These are phyloP conservation scores for Anthoscopus minutus DNA, from an alignment of 2,113 vertebrate species.

Conservation along the genomic window DNA sequence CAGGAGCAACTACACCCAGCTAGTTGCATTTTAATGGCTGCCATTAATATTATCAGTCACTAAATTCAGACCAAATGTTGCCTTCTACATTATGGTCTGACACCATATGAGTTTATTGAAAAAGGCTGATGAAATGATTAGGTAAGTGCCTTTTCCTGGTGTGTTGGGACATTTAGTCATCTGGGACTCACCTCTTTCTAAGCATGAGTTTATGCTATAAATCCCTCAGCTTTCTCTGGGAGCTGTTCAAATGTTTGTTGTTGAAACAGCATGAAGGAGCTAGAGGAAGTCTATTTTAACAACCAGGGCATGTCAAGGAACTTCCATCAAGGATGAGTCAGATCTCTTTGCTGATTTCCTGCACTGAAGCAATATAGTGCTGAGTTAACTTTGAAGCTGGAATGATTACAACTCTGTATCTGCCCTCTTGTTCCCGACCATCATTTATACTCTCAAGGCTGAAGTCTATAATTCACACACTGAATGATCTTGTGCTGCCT, in stretches of 20 bases:
- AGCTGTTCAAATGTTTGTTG: conserved; percentile 27
- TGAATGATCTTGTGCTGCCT: conserved; percentile 22
- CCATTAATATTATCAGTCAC: background rate
- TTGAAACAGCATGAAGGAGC: background rate
- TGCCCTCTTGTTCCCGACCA: conserved; percentile 18
- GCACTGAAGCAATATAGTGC: background rate
- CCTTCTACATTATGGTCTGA: background rate
- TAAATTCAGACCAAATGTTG: background rate
- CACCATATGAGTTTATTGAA: background rate
- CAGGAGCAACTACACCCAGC: background rate
- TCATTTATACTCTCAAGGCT: conserved; percentile 40
- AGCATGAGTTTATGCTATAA: background rate
- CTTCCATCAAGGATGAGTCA: conserved; percentile 27
- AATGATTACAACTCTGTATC: conserved; percentile 28
- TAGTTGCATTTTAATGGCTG: background rate
- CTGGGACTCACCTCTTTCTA: background rate
- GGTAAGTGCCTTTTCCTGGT: background rate
- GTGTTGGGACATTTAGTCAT: background rate
- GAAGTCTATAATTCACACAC: conserved; percentile 35
- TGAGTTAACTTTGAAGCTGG: conserved; percentile 35
- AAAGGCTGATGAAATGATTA: background rate
- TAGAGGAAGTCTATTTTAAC: background rate
- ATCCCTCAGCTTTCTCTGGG: background rate
- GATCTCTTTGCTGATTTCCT: conserved; percentile 18
- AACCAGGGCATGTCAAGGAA: conserved; percentile 12